phyloP scores from a whole-genome alignment of 1,140 invertebrate genomes.

The Magallana angulata region DNA sequence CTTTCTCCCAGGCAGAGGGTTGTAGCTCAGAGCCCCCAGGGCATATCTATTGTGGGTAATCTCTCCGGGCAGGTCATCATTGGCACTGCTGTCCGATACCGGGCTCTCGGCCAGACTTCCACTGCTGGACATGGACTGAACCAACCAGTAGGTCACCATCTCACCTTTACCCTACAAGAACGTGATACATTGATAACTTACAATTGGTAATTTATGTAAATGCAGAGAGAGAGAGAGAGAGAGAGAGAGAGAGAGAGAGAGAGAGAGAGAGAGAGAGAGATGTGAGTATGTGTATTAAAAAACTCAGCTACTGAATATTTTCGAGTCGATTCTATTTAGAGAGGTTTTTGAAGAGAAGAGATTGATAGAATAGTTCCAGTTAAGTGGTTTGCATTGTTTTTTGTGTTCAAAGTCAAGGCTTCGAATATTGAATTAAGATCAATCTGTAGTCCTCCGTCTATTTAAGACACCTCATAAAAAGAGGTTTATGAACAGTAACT shows the following conservation, averaged over 20 bases:
- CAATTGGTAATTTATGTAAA: background rate
- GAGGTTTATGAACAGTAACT: too few species aligned
- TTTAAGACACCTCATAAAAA: too few species aligned
- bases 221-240: background rate
- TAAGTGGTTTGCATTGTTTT: too few species aligned
- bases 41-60: slow-evolving; percentile 21
- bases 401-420: too few species aligned
- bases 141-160: slow-evolving; percentile 52
- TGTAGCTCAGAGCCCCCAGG: background rate
- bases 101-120: background rate
- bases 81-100: background rate
- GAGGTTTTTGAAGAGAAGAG: too few species aligned
- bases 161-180: slow-evolving; percentile 45
- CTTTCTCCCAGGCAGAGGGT: background rate
- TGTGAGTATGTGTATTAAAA: too few species aligned
- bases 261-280: background rate
- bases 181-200: background rate
- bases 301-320: too few species aligned
- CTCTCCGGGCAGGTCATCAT: slow-evolving; percentile 14
- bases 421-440: too few species aligned
- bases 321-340: too few species aligned
- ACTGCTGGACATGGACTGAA: background rate
- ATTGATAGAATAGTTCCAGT: too few species aligned
- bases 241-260: background rate
- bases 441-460: too few species aligned